Evolutionary conservation across 2,797 vertebrate species (phyloP), one percentile per base, ranked within the genome.

Genomic region (Peromyscus melanophrys): DNA sequence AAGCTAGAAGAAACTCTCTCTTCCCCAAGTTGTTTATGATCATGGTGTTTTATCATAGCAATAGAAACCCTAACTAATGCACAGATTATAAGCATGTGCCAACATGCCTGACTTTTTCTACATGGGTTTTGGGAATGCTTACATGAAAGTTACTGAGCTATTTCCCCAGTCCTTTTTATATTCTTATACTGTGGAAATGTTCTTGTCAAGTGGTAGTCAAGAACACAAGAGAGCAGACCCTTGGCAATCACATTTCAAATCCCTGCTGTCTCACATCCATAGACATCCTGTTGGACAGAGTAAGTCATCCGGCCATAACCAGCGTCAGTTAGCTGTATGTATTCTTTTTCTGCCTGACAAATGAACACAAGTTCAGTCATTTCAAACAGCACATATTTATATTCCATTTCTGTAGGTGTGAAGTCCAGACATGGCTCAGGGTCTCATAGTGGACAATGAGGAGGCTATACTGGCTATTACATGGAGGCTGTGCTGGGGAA

Each of bases 311-410:
- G 46, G 63, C 52, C 43, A 59, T 34, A n/a, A n/a, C 63, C 37
- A 57, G 5, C 37, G 37, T 77, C 59, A 7, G 0, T 8, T 19
- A 43, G 6, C 0, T 76, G 25, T 85, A 61, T 4, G 17, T 78
- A 82, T 96, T 89, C 55, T 78, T 17, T 67, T 63, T 49, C 80
- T 92, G 34, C 34, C n/a, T 40, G 63, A 76, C 88, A 95, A 29
- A 86, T 82, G 57, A 82, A 43, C 61, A 69, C 29, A 83, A 55
- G 43, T 37, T 65, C 59, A 52, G 17, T 76, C 83, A 31, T 37
- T 86, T 71, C 21, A 80, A 95, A 63, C 46, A 77, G 2, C n/a
- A 77, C n/a, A 40, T 16, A 17, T 80, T 52, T 49, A 21, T 21
- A 6, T 73, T 27, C 16, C 37, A 14, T 59, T 55, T 92, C 75